Evolutionary conservation across 2,797 vertebrate genomes (phyloP).

Genomic region (Falco peregrinus): DNA sequence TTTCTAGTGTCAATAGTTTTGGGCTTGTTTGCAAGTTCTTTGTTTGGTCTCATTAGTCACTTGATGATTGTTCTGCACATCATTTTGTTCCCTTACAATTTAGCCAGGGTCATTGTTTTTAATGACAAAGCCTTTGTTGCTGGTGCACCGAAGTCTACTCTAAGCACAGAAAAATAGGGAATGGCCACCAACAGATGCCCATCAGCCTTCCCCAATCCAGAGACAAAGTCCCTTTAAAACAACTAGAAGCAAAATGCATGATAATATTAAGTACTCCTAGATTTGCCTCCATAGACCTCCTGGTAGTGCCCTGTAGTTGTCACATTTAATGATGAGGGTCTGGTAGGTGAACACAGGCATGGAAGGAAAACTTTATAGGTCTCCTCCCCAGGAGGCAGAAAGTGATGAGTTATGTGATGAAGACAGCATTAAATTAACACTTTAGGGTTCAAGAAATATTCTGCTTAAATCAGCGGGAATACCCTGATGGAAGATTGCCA

Average conservation of each 20-base stretch:
- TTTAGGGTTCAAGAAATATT: not conserved
- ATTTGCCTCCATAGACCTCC: not conserved
- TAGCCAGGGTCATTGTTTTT: not conserved
- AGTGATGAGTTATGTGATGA: not conserved
- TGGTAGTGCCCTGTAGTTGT: not conserved
- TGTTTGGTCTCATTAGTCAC: constrained; percentile 26
- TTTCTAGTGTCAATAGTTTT: not conserved
- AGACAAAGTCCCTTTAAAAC: not conserved
- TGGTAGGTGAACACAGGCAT: not conserved
- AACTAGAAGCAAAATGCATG: not conserved
- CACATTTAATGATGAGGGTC: not conserved
- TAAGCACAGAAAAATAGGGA: not conserved
- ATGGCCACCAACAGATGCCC: not conserved
- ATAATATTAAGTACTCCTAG: not conserved
- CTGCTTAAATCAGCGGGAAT: not conserved
- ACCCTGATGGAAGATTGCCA: not conserved
- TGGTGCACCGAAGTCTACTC: not conserved
- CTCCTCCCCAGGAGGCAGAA: not conserved
- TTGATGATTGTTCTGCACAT: constrained; percentile 18
- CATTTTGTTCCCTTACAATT: not conserved
- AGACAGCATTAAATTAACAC: not conserved
- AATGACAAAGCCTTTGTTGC: constrained; percentile 8
- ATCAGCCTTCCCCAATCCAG: not conserved
- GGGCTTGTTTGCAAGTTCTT: constrained; percentile 38
- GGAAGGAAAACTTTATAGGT: not conserved